Percentiles rank a stretch among this genome's conserved stretches.
These are phyloP conservation scores for Acropora yongei DNA, from an alignment of 64 coral and sea anemone species.

Conservation along the genomic window DNA sequence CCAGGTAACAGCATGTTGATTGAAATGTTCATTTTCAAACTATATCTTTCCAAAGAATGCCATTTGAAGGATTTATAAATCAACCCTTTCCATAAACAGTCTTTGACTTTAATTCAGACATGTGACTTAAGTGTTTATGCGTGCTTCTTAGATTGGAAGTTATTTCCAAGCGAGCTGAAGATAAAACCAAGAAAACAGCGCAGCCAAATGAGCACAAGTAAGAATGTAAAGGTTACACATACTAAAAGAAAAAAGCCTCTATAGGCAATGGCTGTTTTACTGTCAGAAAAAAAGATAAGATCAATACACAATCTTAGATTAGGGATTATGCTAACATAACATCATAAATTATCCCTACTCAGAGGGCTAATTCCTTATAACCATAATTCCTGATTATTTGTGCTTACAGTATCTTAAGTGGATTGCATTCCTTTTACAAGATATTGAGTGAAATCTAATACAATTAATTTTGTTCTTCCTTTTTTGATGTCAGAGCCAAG, in stretches of 20 bases:
- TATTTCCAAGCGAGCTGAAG: conserved; percentile 90
- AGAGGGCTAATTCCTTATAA: too few relatives aligned
- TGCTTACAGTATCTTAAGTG: too few relatives aligned
- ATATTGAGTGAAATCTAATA: neutral
- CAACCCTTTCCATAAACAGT: too few relatives aligned
- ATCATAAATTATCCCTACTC: too few relatives aligned
- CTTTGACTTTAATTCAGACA: neutral
- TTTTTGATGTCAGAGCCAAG: neutral
- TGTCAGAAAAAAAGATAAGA: too few relatives aligned
- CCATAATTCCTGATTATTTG: too few relatives aligned
- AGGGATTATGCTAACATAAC: too few relatives aligned
- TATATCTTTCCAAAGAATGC: too few relatives aligned
- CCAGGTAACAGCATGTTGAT: conserved; percentile 52
- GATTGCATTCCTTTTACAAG: neutral
- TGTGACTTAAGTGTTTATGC: neutral
- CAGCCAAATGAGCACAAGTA: conserved; percentile 39
- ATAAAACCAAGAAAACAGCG: conserved; percentile 65
- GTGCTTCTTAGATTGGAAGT: conserved; percentile 68
- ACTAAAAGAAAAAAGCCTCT: too few relatives aligned
- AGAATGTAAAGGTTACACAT: neutral
- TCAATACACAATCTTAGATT: too few relatives aligned
- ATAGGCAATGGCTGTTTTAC: too few relatives aligned
- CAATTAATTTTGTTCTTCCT: neutral
- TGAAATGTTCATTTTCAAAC: neutral
- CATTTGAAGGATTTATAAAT: too few relatives aligned